A percentile compares a stretch with the other conserved stretches of the same genome.
These are phyloP conservation scores for Mormyrops attenuatus DNA, from an alignment of 2,797 vertebrate species.

Conservation along the genomic window DNA sequence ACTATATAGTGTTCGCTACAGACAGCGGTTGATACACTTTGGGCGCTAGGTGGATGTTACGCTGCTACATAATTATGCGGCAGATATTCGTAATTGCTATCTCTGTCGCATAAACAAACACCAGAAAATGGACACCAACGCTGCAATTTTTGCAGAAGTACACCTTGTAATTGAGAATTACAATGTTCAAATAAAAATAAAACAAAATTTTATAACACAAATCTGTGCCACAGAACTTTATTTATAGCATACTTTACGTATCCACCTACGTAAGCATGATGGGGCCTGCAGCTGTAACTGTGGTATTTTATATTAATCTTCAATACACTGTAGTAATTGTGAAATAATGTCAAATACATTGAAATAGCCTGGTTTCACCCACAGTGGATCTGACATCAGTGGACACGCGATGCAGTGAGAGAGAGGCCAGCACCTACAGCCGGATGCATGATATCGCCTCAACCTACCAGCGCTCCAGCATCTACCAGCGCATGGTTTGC, in stretches of 20 bases:
- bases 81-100: neutral
- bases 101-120: neutral
- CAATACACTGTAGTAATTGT: neutral
- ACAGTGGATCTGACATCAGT: slow-evolving; percentile 91
- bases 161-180: neutral
- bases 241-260: neutral
- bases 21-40: neutral
- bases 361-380: neutral
- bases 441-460: slow-evolving; percentile 78
- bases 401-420: slow-evolving; percentile 81
- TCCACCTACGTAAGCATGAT: neutral
- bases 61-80: neutral
- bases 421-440: slow-evolving; percentile 78
- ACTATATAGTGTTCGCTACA: neutral
- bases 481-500: slow-evolving; percentile 65
- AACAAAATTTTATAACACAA: neutral
- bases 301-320: neutral
- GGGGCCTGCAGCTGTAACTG: neutral
- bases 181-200: neutral
- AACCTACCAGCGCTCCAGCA: slow-evolving; percentile 70
- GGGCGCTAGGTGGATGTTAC: neutral
- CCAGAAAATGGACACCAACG: neutral
- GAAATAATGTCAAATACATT: neutral
- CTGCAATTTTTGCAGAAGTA: neutral
- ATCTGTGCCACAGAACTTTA: neutral